Base-by-base conservation (phyloP, 1,140 invertebrate species). In the Pseudomyrmex pallidus region DNA sequence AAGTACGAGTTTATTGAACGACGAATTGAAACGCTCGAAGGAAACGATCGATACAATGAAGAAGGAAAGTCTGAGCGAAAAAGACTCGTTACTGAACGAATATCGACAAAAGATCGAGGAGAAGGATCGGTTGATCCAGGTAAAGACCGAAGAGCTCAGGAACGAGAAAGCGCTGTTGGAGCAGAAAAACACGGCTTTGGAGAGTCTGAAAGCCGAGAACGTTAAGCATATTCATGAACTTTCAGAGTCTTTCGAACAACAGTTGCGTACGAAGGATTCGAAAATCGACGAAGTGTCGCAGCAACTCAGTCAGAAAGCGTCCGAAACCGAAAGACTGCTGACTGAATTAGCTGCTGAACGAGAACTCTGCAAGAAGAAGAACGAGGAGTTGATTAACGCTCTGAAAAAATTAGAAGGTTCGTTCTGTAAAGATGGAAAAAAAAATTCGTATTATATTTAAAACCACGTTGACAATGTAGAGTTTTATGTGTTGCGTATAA, bases 271-370 rank as follows among this genome's bases (percentile, higher is more conserved):
- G 89, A 93, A 94, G 25, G 92, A 92, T 20, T 90, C 94, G 35
- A 84, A 93, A 48, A 92, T 94, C 17, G 83, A 91, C 64, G 92
- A 95, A 86, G 83, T 95, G 54, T 90, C 87, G 10, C 86, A 52
- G 12, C 82, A 91, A 70, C 82, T 95, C 0, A 92, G 95, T 78
- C 87, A 92, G 62, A 94, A 95, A 70, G 93, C 95, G 85, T 87
- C 90, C 12, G 94, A 95, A 88, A 92, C 90, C 72, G 94, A 95
- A 48, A 94, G 94, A 89, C 87, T 94, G 59, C 92, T 94, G 57
- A 90, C 86, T 64, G 93, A 95, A 88, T 88, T 94, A 57, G 67
- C 86, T 0, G 61, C 84, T 80, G 86, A 89, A 13, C 85, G 90
- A 84, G 89, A 82, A 61, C 63, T 85, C 56, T 80, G 80, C 66